Evolutionary conservation across 2,888 invertebrate genomes (phyloP).

Genomic region (Liposcelis brunnea): DNA sequence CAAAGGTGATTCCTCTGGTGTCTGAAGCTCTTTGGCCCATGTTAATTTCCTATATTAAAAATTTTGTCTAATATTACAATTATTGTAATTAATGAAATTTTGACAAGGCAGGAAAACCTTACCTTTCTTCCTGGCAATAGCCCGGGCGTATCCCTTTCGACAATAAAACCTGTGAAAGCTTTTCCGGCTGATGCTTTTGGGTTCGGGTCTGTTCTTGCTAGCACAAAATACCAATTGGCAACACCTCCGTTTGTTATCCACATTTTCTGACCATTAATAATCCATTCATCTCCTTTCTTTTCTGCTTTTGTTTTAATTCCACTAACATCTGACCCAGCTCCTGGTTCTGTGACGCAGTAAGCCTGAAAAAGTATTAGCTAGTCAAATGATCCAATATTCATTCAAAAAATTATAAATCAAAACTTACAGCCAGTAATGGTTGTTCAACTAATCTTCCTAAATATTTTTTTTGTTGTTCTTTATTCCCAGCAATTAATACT

Average conservation of each 20-base stretch:
- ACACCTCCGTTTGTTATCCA: constrained; percentile 98
- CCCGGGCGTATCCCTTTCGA: constrained; percentile 79
- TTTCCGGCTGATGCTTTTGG: constrained; percentile 79
- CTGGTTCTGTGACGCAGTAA: constrained; percentile 91
- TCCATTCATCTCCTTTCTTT: constrained; percentile 87
- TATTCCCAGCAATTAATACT: constrained; percentile 62
- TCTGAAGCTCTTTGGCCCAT: constrained; percentile 96
- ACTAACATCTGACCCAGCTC: constrained; percentile 90
- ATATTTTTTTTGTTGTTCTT: constrained; percentile 88
- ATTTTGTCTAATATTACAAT: no score
- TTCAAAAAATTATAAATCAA: no score
- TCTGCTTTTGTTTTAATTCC: constrained; percentile 80
- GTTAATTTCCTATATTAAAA: no score
- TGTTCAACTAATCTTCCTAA: constrained; percentile 78
- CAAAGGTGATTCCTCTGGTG: constrained; percentile 89
- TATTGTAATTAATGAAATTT: no score
- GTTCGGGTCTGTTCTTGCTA: constrained; percentile 84
- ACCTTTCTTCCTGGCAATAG: constrained; percentile 78
- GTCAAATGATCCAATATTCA: no score
- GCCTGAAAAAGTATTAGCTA: constrained; percentile 50
- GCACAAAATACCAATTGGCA: constrained; percentile 91
- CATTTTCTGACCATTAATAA: constrained; percentile 93
- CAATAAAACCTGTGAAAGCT: constrained; percentile 94
- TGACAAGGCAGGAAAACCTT: no score
- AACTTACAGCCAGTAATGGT: constrained; percentile 72